phyloP scores from a whole-genome alignment of 1,140 invertebrate genomes.

The Cydia fagiglandana region DNA sequence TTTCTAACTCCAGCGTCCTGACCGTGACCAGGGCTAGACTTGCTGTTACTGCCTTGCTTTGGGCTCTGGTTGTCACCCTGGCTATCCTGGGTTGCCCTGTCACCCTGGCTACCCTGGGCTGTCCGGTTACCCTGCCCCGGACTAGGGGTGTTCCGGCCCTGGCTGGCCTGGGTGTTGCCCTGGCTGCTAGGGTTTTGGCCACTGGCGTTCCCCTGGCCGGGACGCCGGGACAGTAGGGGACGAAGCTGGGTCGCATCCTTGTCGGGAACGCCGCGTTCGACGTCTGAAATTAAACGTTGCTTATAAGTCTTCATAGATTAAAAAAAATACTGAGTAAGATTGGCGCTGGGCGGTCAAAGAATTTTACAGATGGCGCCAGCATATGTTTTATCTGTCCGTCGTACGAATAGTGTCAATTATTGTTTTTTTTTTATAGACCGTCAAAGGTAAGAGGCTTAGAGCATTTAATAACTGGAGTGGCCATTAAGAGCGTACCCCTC shows the following conservation, averaged over 20 bases:
- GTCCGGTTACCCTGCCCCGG: background rate
- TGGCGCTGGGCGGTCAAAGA: no score
- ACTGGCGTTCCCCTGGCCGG: background rate
- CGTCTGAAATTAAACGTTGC: background rate
- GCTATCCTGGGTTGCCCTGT: background rate
- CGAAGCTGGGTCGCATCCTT: conserved; percentile 7
- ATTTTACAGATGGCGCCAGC: no score
- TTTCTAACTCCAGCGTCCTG: background rate
- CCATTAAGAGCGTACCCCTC: no score
- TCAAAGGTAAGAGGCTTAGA: no score
- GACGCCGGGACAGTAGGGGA: background rate
- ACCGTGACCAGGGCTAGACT: background rate
- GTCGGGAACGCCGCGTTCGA: conserved; percentile 16
- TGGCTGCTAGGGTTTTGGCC: background rate
- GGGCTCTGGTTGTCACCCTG: background rate
- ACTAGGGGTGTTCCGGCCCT: no score
- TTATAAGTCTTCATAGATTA: background rate
- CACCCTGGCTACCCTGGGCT: background rate
- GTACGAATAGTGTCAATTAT: no score
- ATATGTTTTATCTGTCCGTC: no score
- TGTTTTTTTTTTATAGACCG: no score
- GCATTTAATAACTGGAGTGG: no score
- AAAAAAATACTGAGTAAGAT: no score
- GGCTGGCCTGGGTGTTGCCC: background rate
- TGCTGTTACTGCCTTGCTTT: background rate